Evolutionary conservation across 2,113 vertebrate species (phyloP).

Genomic region (Periophthalmodon schlosseri): DNA sequence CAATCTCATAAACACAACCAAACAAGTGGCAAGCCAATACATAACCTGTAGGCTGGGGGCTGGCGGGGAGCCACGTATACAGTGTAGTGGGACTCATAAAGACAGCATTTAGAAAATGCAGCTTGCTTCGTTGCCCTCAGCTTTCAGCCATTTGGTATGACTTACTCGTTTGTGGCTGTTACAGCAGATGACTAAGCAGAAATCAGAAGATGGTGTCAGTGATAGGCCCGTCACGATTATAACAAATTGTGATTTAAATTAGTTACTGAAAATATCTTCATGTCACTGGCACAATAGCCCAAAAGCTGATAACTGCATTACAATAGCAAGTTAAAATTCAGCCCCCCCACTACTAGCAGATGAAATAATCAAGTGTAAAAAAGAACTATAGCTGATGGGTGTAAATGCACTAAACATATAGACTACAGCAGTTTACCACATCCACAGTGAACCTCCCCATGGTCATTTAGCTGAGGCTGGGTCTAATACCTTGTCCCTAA

Average conservation of each 20-base stretch:
- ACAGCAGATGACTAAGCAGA: slow-evolving; percentile 72
- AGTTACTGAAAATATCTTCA: background rate
- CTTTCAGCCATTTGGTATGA: slow-evolving; percentile 40
- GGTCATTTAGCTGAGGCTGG: slow-evolving; percentile 41
- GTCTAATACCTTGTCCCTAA: slow-evolving; percentile 27
- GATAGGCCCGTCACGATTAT: background rate
- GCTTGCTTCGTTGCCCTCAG: slow-evolving; percentile 22
- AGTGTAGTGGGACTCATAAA: slow-evolving; percentile 54
- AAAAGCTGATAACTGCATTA: too few relatives aligned
- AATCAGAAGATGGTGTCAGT: slow-evolving; percentile 36
- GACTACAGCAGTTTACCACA: slow-evolving; percentile 45
- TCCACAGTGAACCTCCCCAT: slow-evolving; percentile 48
- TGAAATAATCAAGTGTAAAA: too few relatives aligned
- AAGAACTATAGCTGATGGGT: too few relatives aligned
- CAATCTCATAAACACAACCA: slow-evolving; percentile 29
- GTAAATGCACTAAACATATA: slow-evolving; percentile 35
- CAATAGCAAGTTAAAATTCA: too few relatives aligned
- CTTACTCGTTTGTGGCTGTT: slow-evolving; percentile 56
- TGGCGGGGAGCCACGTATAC: slow-evolving; percentile 38
- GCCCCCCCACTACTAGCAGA: too few relatives aligned
- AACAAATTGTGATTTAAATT: background rate
- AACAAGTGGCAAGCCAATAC: slow-evolving; percentile 39
- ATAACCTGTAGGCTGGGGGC: slow-evolving; percentile 30
- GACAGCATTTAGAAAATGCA: slow-evolving; percentile 59
- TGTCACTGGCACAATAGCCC: too few relatives aligned